Evolutionary conservation across 1,140 invertebrate genomes (phyloP).

Genomic region (Euschistus heros): DNA sequence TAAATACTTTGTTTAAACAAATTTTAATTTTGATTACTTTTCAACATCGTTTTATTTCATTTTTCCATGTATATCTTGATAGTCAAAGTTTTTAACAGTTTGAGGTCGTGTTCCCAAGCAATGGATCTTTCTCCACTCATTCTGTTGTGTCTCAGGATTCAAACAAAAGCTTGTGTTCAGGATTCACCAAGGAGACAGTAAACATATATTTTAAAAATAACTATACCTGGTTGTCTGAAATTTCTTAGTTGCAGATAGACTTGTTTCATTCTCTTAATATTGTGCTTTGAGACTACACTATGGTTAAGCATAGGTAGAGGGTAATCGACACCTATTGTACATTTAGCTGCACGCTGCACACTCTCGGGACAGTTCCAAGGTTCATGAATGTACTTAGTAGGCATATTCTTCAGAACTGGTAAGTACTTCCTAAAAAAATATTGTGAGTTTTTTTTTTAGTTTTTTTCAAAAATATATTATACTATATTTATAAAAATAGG

Average conservation of each 20-base stretch:
- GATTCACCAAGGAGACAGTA: background rate
- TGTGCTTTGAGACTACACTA: slow-evolving; percentile 56
- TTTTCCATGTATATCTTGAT: background rate
- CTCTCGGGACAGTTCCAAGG: slow-evolving; percentile 74
- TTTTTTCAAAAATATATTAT: too few relatives aligned
- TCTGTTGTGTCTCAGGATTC: background rate
- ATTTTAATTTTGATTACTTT: background rate
- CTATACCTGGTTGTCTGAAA: slow-evolving; percentile 35
- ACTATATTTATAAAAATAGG: too few relatives aligned
- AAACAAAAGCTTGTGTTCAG: background rate
- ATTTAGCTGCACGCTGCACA: slow-evolving; percentile 67
- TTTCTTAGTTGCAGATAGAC: slow-evolving; percentile 70
- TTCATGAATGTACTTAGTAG: slow-evolving; percentile 76
- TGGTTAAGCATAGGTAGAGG: slow-evolving; percentile 80
- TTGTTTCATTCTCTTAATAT: slow-evolving; percentile 79
- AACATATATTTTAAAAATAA: background rate
- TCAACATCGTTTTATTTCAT: background rate
- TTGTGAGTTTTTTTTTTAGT: background rate
- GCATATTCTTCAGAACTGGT: slow-evolving; percentile 70
- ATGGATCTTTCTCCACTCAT: background rate
- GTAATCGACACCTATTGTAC: slow-evolving; percentile 75
- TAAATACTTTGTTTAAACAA: too few relatives aligned
- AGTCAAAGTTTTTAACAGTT: background rate
- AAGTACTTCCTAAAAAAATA: slow-evolving; percentile 56
- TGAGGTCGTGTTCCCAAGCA: background rate